phyloP scores from a whole-genome alignment of 2,888 invertebrate genomes.

The Heteromurus nitidus region DNA sequence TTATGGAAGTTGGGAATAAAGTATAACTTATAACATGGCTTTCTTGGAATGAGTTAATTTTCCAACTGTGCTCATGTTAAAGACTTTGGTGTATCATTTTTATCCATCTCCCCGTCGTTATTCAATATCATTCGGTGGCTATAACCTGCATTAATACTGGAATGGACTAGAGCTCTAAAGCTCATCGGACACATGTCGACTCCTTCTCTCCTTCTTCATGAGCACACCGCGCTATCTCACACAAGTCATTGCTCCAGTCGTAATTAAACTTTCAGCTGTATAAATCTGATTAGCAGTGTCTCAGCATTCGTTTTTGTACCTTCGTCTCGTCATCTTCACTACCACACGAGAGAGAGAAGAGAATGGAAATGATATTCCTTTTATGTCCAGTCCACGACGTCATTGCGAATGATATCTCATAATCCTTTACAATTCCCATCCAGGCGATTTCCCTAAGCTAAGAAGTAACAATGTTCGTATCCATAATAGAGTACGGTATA shows the following conservation, averaged over 20 bases:
- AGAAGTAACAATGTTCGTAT: not conserved
- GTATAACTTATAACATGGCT: not conserved
- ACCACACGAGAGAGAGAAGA: too few species aligned
- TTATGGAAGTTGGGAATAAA: not conserved
- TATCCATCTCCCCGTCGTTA: not conserved
- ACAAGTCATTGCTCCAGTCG: not conserved
- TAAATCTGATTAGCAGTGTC: conserved; percentile 29
- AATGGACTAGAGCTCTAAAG: not conserved
- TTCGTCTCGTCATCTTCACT: not conserved
- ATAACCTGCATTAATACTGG: not conserved
- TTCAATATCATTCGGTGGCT: not conserved
- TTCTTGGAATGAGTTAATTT: conserved; percentile 13
- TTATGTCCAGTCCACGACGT: conserved; percentile 1
- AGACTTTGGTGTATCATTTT: conserved; percentile 3
- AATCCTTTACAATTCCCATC: too few species aligned
- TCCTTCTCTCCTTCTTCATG: not conserved
- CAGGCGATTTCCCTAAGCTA: too few species aligned
- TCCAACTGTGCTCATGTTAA: not conserved
- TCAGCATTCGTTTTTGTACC: too few species aligned
- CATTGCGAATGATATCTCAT: too few species aligned
- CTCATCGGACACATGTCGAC: not conserved
- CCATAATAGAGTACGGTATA: not conserved
- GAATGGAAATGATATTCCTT: conserved; percentile 14
- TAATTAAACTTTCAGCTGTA: conserved; percentile 22
- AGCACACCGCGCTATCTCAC: too few species aligned